A percentile compares a stretch with the other conserved stretches of the same genome.
Evolutionary conservation across 2,888 invertebrate genomes (phyloP).

Genomic region (Ischnus inquisitorius): DNA sequence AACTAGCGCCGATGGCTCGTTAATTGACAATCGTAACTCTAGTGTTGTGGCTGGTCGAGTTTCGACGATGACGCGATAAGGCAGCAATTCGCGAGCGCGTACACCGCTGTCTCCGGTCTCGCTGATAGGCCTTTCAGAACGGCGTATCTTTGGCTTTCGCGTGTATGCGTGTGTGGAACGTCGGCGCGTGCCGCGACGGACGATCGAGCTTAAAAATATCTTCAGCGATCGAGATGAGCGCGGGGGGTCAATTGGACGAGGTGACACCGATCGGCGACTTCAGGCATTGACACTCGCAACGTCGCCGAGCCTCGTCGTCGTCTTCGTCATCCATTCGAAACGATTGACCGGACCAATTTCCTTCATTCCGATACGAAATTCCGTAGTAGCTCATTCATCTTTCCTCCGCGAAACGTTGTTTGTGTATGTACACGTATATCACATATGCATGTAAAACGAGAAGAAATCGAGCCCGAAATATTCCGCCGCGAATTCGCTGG

Average conservation of each 20-base stretch:
- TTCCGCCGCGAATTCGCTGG: slow-evolving; percentile 46
- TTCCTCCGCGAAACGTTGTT: slow-evolving; percentile 26
- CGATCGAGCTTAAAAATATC: slow-evolving; percentile 79
- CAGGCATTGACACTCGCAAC: slow-evolving; percentile 79
- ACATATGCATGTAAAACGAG: no score
- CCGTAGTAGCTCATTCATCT: slow-evolving; percentile 64
- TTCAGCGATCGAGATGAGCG: slow-evolving; percentile 72
- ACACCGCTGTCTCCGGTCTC: slow-evolving; percentile 61
- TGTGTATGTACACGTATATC: no score
- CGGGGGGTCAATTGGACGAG: slow-evolving; percentile 81
- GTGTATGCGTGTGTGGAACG: slow-evolving; percentile 72
- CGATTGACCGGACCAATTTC: slow-evolving; percentile 27
- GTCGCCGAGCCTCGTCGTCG: slow-evolving; percentile 63
- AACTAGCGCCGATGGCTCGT: slow-evolving; percentile 47
- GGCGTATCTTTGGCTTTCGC: slow-evolving; percentile 65
- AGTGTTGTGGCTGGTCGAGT: slow-evolving; percentile 58
- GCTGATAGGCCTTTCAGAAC: slow-evolving; percentile 66
- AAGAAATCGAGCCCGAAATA: slow-evolving; percentile 46
- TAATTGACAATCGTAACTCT: slow-evolving; percentile 51
- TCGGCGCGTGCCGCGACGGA: slow-evolving; percentile 84
- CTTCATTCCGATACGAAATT: slow-evolving; percentile 51
- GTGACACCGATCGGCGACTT: slow-evolving; percentile 77
- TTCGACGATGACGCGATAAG: slow-evolving; percentile 69
- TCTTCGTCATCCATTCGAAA: slow-evolving; percentile 18
- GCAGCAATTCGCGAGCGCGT: slow-evolving; percentile 77